Conservation (phyloP, 2,113 vertebrate species). For the Lates calcarifer region DNA sequence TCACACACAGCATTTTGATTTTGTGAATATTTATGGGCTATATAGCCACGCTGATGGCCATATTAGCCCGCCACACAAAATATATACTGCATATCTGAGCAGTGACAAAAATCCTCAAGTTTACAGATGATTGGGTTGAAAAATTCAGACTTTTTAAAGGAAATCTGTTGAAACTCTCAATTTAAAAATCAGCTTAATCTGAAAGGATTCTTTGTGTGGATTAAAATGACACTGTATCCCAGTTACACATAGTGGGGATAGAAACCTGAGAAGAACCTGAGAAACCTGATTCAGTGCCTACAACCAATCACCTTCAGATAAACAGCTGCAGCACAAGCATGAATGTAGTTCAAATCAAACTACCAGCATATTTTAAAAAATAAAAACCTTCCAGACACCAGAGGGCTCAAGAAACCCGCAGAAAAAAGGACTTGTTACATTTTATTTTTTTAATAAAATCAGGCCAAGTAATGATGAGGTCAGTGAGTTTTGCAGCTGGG, state of each 20-base stretch:
- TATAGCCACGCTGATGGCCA: neutral
- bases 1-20: constrained; percentile 9
- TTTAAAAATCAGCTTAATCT: neutral
- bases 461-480: constrained; percentile 24
- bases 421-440: constrained; percentile 36
- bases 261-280: constrained; percentile 11
- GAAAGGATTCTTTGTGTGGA: constrained; percentile 23
- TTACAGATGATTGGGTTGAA: neutral
- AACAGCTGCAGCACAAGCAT: constrained; percentile 72
- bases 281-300: constrained; percentile 72
- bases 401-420: constrained; percentile 50
- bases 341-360: constrained; percentile 74
- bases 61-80: neutral
- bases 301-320: constrained; percentile 62
- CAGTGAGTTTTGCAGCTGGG: constrained; percentile 29
- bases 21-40: constrained; percentile 15
- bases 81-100: neutral
- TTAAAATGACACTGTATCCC: constrained; percentile 8
- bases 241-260: constrained; percentile 8
- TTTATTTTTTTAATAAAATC: constrained; percentile 44
- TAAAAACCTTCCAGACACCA: constrained; percentile 39
- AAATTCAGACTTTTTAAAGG: neutral
- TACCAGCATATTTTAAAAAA: constrained; percentile 64
- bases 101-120: neutral
- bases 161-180: neutral